Evolutionary conservation across 2,888 invertebrate genomes (phyloP), one percentile per base, ranked within the genome.

Genomic region (Andrena hattorfiana): DNA sequence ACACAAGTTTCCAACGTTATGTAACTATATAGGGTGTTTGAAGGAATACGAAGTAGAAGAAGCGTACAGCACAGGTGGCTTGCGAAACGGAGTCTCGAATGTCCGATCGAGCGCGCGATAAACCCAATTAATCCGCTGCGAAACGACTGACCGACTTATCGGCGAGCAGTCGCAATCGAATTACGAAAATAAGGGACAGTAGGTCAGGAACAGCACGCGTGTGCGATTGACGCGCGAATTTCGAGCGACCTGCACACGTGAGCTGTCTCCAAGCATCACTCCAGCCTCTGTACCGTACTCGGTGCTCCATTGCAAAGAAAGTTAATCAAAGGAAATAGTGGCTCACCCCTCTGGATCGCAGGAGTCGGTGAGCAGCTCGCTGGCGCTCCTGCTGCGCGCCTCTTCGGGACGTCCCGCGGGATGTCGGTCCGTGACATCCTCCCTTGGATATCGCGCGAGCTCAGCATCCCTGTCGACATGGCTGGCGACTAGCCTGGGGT

Each of bases 351-450:
- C 93, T 49, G 90, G 90, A 62, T 93, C 93, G 82, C 90, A 91
- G 35, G 93, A 90, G 20, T 96, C 95, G 64, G 96, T 96, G 72
- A 96, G 95, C 78, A 97, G 95, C 92, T 97, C 95, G 91, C 95
- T 95, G 74, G 96, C 96, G 90, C 96, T 96, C 91, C 95, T 95
- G 90, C 95, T 96, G 91, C 95, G 95, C 56, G 92, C 90, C 78
- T 94, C 91, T 79, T 94, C 94, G n/a, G 90, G 84, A 63, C 93
- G 90, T 87, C 94, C 91, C 78, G 91, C 91, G 87, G 95, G 95
- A 93, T 95, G 95, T 86, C 95, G 85, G 93, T 89, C 94, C 93
- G 93, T 95, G 91, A 92, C 95, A 94, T 83, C 95, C 92, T 92
- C 92, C 80, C 94, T 87, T 85, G 93, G 86, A 84, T 90, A 82